Evolutionary conservation across 2,113 vertebrate species (phyloP).

Genomic region (Sturnus vulgaris): DNA sequence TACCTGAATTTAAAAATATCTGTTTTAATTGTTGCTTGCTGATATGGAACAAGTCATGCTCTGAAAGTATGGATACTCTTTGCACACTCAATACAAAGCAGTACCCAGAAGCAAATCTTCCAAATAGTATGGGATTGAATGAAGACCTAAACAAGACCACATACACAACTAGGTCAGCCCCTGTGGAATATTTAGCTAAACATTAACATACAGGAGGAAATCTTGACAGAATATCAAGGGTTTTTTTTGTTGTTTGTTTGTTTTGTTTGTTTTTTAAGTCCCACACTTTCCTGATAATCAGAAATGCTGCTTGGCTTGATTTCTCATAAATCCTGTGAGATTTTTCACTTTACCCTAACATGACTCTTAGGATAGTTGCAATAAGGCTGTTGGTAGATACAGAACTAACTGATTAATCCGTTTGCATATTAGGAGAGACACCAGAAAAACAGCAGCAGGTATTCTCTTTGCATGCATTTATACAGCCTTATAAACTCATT

Average conservation of each 20-base stretch:
- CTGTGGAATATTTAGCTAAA: background rate
- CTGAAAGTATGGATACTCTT: background rate
- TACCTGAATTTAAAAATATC: background rate
- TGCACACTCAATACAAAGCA: background rate
- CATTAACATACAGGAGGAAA: background rate
- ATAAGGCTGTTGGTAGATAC: background rate
- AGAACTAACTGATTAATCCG: background rate
- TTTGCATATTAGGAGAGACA: background rate
- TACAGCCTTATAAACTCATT: background rate
- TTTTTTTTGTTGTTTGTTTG: too few species aligned
- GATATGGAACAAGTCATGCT: background rate
- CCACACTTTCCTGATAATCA: background rate
- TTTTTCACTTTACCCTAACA: background rate
- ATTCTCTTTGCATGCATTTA: constrained; percentile 1
- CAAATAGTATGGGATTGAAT: background rate
- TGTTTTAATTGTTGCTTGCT: background rate
- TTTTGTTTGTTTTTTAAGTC: background rate
- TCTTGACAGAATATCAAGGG: background rate
- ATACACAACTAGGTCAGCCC: background rate
- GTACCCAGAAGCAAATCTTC: background rate
- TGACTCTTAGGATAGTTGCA: background rate
- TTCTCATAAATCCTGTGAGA: background rate
- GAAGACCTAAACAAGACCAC: background rate
- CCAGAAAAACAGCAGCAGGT: background rate
- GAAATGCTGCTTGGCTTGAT: background rate